Percentiles rank a stretch among this genome's conserved stretches.
Evolutionary conservation across 2,888 invertebrate genomes (phyloP).

Genomic region (Mycalesis mineus): DNA sequence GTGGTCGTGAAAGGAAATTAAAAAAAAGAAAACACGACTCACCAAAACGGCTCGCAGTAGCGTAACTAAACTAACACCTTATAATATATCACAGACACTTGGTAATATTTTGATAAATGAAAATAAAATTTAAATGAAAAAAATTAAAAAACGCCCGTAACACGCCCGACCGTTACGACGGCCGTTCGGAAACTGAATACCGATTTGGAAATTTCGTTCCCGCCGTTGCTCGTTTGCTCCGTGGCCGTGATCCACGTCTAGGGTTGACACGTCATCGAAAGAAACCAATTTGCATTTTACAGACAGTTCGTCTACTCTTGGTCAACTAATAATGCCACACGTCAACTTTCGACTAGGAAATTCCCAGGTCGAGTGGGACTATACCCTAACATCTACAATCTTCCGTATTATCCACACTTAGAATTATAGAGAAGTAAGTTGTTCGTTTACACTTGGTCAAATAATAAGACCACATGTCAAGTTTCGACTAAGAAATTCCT

Average conservation of each 20-base stretch:
- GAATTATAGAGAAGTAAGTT: no score
- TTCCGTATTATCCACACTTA: no score
- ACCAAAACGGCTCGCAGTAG: slow-evolving; percentile 33
- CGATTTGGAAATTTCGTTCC: slow-evolving; percentile 15
- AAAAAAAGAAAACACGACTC: slow-evolving; percentile 17
- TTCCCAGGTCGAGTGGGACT: no score
- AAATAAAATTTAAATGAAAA: slow-evolving; percentile 30
- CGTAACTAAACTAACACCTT: slow-evolving; percentile 52
- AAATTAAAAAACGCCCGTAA: slow-evolving; percentile 9
- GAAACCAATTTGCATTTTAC: neutral
- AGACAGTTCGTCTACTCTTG: slow-evolving; percentile 7
- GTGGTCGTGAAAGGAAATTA: slow-evolving; percentile 29
- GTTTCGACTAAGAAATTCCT: neutral
- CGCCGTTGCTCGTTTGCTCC: slow-evolving; percentile 28
- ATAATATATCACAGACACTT: slow-evolving; percentile 47
- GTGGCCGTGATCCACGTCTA: slow-evolving; percentile 35
- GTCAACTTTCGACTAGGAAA: neutral
- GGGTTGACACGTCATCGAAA: slow-evolving; percentile 34
- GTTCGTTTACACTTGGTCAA: neutral
- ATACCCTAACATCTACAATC: no score
- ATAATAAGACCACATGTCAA: neutral
- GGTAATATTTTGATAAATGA: slow-evolving; percentile 30
- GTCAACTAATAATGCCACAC: neutral
- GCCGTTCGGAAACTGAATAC: slow-evolving; percentile 56
- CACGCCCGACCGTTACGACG: slow-evolving; percentile 46